A percentile compares a stretch with the other conserved stretches of the same genome.
These are phyloP conservation scores for Planococcus citri DNA, from an alignment of 1,140 invertebrate species.

Conservation along the genomic window DNA sequence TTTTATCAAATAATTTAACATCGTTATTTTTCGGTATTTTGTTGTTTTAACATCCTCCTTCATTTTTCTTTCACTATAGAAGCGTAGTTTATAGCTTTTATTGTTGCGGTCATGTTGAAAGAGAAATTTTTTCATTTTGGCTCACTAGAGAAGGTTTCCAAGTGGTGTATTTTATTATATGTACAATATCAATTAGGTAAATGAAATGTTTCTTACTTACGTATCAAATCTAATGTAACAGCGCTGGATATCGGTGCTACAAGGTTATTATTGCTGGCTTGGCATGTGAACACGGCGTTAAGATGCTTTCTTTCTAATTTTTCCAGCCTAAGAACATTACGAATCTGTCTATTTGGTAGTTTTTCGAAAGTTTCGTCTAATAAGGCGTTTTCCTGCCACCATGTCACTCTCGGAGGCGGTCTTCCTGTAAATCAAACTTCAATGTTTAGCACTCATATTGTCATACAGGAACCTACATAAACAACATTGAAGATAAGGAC, in stretches of 20 bases:
- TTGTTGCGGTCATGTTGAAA: no score
- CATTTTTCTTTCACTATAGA: no score
- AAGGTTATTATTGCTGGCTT: slow-evolving; percentile 64
- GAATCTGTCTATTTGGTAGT: slow-evolving; percentile 47
- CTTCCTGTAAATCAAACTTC: slow-evolving; percentile 41
- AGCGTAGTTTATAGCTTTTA: no score
- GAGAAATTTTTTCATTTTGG: no score
- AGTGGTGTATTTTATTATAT: no score
- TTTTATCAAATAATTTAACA: no score
- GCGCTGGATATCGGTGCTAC: slow-evolving; percentile 56
- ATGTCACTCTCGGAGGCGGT: slow-evolving; percentile 58
- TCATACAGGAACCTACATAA: no score
- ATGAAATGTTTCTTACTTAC: slow-evolving; percentile 42
- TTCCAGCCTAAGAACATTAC: slow-evolving; percentile 50
- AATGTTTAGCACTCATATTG: no score
- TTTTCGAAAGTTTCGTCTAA: slow-evolving; percentile 53
- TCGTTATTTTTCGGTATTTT: no score
- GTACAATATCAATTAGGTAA: background rate
- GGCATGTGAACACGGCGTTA: slow-evolving; percentile 54
- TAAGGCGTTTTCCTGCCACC: slow-evolving; percentile 60
- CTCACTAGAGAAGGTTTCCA: no score
- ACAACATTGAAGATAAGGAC: no score
- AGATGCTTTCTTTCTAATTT: slow-evolving; percentile 52
- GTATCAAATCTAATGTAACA: slow-evolving; percentile 61
- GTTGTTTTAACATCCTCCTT: no score